Percentiles rank a stretch among this genome's conserved stretches.
phyloP scores from a whole-genome alignment of 2,888 invertebrate genomes.

The Cordilura impudica region DNA sequence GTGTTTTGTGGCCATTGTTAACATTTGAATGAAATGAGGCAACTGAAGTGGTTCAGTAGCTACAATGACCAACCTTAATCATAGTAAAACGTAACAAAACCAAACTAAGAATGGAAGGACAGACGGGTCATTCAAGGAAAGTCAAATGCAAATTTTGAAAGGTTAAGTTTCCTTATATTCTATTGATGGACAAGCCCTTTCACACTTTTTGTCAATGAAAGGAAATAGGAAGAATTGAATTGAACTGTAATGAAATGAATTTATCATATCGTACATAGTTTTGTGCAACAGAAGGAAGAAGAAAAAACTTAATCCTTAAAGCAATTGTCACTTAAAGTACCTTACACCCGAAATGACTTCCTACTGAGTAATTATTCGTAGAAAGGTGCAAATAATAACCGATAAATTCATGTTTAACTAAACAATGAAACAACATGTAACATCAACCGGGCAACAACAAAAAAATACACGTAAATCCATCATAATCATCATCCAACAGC shows the following conservation, averaged over 20 bases:
- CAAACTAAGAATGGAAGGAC: not conserved
- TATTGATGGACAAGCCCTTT: constrained; percentile 69
- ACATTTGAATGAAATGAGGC: constrained; percentile 55
- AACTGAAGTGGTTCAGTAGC: constrained; percentile 60
- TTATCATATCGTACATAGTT: constrained; percentile 39
- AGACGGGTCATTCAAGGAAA: constrained; percentile 60
- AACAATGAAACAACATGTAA: constrained; percentile 57
- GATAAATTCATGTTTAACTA: constrained; percentile 72
- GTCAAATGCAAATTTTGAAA: constrained; percentile 76
- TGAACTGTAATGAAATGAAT: constrained; percentile 17
- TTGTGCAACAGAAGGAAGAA: not conserved
- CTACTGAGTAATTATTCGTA: constrained; percentile 74
- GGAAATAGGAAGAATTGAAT: constrained; percentile 7
- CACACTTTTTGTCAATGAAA: constrained; percentile 68
- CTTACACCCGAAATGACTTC: constrained; percentile 67
- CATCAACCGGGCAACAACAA: constrained; percentile 38
- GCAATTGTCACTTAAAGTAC: constrained; percentile 50
- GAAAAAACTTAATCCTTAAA: constrained; percentile 9
- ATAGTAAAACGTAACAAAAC: not conserved
- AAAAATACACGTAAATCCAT: not conserved
- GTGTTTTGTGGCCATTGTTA: constrained; percentile 32
- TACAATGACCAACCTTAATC: no score
- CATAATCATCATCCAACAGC: not conserved
- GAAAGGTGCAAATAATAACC: constrained; percentile 75
- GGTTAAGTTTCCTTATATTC: constrained; percentile 59